These are phyloP conservation scores for Misgurnus mizolepis DNA, from an alignment of 2,113 vertebrate species.

Conservation along the genomic window DNA sequence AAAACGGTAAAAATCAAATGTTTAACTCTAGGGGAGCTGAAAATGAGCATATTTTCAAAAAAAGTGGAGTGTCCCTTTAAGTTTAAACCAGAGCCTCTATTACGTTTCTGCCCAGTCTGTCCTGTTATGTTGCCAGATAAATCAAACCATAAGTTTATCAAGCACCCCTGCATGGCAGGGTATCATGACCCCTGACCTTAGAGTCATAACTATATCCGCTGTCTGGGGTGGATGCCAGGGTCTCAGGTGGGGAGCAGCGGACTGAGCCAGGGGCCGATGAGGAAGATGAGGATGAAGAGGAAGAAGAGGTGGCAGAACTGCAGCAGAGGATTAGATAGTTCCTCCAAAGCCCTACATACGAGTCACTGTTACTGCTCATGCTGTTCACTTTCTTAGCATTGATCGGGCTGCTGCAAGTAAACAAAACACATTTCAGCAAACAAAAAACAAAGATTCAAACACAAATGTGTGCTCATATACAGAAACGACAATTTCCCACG, in stretches of 20 bases:
- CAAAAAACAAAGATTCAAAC: background rate
- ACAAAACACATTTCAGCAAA: background rate
- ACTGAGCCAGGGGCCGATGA: conserved; percentile 86
- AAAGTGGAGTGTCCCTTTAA: no score
- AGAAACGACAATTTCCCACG: background rate
- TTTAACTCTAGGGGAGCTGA: no score
- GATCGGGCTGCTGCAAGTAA: conserved; percentile 86
- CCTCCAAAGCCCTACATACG: conserved; percentile 95
- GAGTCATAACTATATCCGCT: conserved; percentile 96
- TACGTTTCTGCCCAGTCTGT: no score
- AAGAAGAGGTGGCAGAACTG: conserved; percentile 84
- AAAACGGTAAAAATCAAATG: no score
- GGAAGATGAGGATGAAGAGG: conserved; percentile 80
- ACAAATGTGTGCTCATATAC: no score
- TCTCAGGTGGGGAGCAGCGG: conserved; percentile 96
- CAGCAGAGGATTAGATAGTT: conserved; percentile 99
- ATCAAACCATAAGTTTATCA: no score
- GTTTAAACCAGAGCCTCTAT: no score
- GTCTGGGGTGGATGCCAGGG: conserved; percentile 97
- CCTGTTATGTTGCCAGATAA: no score
- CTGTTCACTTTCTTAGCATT: conserved; percentile 97
- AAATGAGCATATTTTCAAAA: no score
- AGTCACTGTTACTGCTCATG: conserved; percentile 86
- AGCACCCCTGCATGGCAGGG: no score
- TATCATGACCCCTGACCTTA: conserved; percentile 77